These are phyloP conservation scores for Leptothorax acervorum DNA, from an alignment of 2,888 invertebrate genomes.

Conservation along the genomic window DNA sequence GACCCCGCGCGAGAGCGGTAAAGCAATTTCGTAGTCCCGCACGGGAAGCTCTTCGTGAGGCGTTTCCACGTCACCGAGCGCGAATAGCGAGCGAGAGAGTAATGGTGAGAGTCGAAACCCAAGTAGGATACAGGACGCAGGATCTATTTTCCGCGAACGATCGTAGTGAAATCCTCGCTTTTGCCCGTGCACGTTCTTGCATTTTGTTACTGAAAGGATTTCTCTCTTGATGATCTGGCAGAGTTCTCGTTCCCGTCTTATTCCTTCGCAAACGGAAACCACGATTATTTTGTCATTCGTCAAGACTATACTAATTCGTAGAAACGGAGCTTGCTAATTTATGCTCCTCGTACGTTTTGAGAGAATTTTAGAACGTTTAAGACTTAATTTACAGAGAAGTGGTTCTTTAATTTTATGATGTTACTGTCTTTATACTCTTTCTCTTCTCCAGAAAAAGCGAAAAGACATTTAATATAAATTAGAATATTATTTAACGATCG, in stretches of 20 bases:
- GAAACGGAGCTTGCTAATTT: neutral
- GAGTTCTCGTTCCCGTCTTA: neutral
- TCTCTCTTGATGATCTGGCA: conserved; percentile 42
- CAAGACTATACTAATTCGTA: neutral
- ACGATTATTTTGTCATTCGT: conserved; percentile 7
- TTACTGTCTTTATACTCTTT: neutral
- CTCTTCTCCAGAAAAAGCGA: neutral
- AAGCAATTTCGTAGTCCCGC: conserved; percentile 74
- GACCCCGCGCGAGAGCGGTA: conserved; percentile 70
- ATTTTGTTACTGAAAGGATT: conserved; percentile 39
- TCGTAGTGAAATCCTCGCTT: conserved; percentile 57
- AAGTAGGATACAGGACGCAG: conserved; percentile 39
- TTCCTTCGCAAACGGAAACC: neutral
- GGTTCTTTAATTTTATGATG: neutral
- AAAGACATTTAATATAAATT: neutral
- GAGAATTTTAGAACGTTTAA: neutral
- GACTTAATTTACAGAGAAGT: neutral
- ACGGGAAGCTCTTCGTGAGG: conserved; percentile 59
- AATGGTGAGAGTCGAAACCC: conserved; percentile 67
- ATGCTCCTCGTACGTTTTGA: neutral
- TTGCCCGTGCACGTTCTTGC: conserved; percentile 60
- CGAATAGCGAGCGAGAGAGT: conserved; percentile 65
- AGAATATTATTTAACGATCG: neutral
- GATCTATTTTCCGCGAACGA: conserved; percentile 47
- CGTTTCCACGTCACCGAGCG: conserved; percentile 70